Evolutionary conservation across 2,113 vertebrate genomes (phyloP).

Genomic region (Oreochromis aureus): DNA sequence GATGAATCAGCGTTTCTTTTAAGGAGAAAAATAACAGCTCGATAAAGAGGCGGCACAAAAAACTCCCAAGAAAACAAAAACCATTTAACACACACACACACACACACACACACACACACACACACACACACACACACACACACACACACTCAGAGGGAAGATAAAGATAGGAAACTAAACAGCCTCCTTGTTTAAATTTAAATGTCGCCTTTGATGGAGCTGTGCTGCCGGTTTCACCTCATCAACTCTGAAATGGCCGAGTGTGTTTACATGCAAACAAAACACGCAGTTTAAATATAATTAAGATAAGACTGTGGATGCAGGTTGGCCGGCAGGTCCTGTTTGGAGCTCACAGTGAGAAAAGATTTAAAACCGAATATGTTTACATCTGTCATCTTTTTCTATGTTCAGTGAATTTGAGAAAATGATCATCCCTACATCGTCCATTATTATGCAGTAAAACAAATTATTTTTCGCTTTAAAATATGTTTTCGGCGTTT

Average conservation of each 20-base stretch:
- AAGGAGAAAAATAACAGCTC: conserved; percentile 41
- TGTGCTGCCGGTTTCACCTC: conserved; percentile 2
- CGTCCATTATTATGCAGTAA: not conserved
- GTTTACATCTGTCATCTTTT: not conserved
- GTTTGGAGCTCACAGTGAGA: not conserved
- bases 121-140: not conserved
- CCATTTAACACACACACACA: not conserved
- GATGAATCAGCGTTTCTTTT: conserved; percentile 46
- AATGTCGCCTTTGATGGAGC: conserved; percentile 15
- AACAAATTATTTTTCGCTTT: not conserved
- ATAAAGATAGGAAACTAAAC: conserved; percentile 14
- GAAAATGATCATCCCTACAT: not conserved
- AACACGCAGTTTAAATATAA: conserved; percentile 14
- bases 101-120: not conserved
- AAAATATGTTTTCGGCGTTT: rapidly evolving
- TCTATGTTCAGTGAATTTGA: not conserved
- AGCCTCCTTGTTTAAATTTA: conserved; percentile 17
- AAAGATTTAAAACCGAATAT: not conserved
- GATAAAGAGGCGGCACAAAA: conserved; percentile 12
- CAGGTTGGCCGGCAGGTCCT: not conserved
- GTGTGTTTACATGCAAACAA: not conserved
- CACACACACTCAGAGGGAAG: not conserved
- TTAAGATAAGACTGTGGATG: not conserved
- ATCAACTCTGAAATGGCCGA: not conserved
- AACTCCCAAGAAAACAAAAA: conserved; percentile 3